Evolutionary conservation across 2,797 vertebrate genomes (phyloP).

Genomic region (Okamejei kenojei): DNA sequence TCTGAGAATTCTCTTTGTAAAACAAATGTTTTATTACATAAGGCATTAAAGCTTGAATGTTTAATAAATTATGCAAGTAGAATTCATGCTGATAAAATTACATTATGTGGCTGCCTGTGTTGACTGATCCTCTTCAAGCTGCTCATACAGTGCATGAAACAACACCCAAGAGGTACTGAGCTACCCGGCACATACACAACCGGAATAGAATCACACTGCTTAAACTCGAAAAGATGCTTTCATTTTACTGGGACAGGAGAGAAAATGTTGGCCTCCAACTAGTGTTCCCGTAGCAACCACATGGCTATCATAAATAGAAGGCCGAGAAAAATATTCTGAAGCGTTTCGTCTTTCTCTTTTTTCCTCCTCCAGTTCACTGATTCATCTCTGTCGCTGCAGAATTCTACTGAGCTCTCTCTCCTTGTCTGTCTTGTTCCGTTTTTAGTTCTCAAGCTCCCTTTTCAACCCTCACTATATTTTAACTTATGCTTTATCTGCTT

Average conservation of each 20-base stretch:
- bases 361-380: constrained; percentile 43
- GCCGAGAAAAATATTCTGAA: constrained; percentile 45
- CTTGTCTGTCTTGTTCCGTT: neutral
- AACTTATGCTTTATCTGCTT: constrained; percentile 42
- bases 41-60: constrained; percentile 16
- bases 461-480: constrained; percentile 43
- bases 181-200: neutral
- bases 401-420: neutral
- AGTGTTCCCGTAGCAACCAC: constrained; percentile 46
- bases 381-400: neutral
- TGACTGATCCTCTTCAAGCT: neutral
- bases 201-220: neutral
- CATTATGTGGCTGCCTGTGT: neutral
- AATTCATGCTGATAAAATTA: constrained; percentile 25
- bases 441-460: constrained; percentile 33
- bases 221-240: neutral
- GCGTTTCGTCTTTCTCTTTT: constrained; percentile 46
- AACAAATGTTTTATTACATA: constrained; percentile 27
- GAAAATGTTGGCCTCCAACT: constrained; percentile 64
- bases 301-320: neutral
- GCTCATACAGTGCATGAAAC: neutral
- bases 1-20: constrained; percentile 12
- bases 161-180: constrained; percentile 1
- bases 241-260: constrained; percentile 59
- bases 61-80: constrained; percentile 23